Percentiles rank a stretch among this genome's conserved stretches.
Evolutionary conservation across 1,140 invertebrate species (phyloP).

Genomic region (Tetramorium parvispinum): DNA sequence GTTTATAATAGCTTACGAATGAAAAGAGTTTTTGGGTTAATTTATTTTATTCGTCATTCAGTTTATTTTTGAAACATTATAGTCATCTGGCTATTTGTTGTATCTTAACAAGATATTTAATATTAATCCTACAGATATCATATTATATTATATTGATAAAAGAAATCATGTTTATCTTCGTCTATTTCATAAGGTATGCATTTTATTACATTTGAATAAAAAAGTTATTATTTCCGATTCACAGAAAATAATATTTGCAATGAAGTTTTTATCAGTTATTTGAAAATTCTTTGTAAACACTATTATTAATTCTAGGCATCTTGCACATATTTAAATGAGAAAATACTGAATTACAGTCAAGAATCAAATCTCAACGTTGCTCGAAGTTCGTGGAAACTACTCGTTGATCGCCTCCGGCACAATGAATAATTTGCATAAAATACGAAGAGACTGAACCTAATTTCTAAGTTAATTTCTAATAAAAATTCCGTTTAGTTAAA

Average conservation of each 20-base stretch:
- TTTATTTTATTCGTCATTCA: neutral
- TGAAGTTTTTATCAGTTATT: neutral
- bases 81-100: neutral
- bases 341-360: slow-evolving; percentile 28
- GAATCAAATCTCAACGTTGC: slow-evolving; percentile 69
- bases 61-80: slow-evolving; percentile 1
- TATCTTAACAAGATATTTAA: neutral
- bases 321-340: slow-evolving; percentile 66
- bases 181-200: neutral
- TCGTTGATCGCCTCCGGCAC: slow-evolving; percentile 67
- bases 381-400: slow-evolving; percentile 69
- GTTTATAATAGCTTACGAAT: slow-evolving; percentile 20
- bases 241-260: neutral
- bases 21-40: slow-evolving; percentile 48
- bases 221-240: neutral
- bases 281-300: neutral
- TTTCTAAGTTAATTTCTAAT: slow-evolving; percentile 65
- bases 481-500: slow-evolving; percentile 50
- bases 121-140: neutral
- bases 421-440: slow-evolving; percentile 71
- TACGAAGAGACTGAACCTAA: slow-evolving; percentile 64
- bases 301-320: slow-evolving; percentile 55
- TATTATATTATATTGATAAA: neutral
- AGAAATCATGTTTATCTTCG: neutral
- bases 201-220: neutral